Conservation (phyloP, 2,797 vertebrate genomes). For the Lutra lutra region DNA sequence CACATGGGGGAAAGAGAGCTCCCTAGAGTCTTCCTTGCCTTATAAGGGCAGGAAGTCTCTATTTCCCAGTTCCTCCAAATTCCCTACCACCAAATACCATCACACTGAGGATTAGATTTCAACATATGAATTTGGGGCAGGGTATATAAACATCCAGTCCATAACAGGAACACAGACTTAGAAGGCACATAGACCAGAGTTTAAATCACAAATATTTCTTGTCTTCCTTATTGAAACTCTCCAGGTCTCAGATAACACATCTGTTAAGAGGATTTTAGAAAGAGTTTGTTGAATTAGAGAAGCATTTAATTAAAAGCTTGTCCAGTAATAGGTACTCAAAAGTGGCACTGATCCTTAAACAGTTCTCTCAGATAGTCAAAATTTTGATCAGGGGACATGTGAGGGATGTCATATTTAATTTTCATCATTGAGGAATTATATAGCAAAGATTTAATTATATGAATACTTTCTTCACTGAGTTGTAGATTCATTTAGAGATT, state of each 20-base stretch:
- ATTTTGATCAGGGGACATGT: neutral
- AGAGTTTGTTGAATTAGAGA: neutral
- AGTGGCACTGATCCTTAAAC: neutral
- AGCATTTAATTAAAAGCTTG: neutral
- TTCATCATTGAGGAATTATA: neutral
- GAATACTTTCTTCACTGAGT: neutral
- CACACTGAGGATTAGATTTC: neutral
- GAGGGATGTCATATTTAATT: neutral
- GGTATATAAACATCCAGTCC: neutral
- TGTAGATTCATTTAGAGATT: neutral
- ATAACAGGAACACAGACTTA: neutral
- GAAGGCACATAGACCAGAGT: neutral
- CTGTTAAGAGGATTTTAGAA: neutral
- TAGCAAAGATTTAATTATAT: neutral
- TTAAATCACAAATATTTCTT: slow-evolving; percentile 16
- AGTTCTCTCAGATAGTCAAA: neutral
- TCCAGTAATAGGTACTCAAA: neutral
- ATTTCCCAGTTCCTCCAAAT: neutral
- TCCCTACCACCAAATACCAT: neutral
- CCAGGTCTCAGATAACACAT: neutral
- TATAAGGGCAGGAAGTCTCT: neutral
- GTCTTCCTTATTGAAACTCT: neutral
- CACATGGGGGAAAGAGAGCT: neutral
- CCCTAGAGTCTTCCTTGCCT: neutral
- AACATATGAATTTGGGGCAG: neutral